Conservation (phyloP, 2,888 invertebrate genomes). For the Eurytoma adleriae region DNA sequence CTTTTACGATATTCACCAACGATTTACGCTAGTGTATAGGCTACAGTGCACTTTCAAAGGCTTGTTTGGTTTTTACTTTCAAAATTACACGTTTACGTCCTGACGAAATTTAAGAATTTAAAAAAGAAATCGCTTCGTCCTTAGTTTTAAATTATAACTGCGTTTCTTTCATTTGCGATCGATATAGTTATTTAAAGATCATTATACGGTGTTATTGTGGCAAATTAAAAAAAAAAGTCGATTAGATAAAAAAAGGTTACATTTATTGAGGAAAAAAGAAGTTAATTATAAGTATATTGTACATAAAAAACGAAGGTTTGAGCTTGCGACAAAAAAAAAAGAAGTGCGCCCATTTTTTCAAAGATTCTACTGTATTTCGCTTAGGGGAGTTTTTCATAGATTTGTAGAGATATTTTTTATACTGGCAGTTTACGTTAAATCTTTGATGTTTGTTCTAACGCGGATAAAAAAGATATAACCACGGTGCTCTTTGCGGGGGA, state of each 20-base stretch:
- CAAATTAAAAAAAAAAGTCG: neutral
- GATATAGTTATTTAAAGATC: neutral
- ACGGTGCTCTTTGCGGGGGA: conserved; percentile 20
- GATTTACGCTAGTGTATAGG: neutral
- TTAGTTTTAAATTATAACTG: neutral
- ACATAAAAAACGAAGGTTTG: conserved; percentile 15
- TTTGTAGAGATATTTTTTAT: conserved; percentile 44
- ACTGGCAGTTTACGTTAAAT: conserved; percentile 33
- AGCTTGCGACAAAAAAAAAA: conserved; percentile 24
- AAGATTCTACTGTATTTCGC: conserved; percentile 13
- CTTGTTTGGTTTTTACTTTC: conserved; percentile 21
- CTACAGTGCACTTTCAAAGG: conserved; percentile 29
- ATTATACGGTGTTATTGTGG: neutral
- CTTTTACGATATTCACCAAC: conserved; percentile 4
- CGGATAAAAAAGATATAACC: neutral
- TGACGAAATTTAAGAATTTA: too few relatives aligned
- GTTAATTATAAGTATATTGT: neutral
- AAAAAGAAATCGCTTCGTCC: neutral
- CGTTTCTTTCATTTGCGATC: neutral
- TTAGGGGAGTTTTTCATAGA: conserved; percentile 11
- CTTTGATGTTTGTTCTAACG: neutral
- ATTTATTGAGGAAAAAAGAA: conserved; percentile 7
- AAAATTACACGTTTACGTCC: neutral
- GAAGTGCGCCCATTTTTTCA: conserved; percentile 1
- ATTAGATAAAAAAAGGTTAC: neutral